Evolutionary conservation across 1,140 invertebrate genomes (phyloP), one percentile per base, ranked within the genome.

Genomic region (Akabosia matsudoensis): DNA sequence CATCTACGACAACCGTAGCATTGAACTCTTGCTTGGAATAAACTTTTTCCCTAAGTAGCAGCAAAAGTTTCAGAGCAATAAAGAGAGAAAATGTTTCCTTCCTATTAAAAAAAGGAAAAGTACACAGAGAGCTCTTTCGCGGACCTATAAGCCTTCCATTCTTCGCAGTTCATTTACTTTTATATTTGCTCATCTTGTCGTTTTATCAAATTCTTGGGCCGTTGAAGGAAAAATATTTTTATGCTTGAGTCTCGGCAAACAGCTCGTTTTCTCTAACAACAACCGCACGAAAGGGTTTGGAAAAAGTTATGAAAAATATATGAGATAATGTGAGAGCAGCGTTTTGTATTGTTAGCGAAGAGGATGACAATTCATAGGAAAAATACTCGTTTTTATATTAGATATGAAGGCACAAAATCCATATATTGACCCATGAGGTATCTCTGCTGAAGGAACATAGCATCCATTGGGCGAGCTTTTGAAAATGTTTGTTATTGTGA

Each of bases 341-440:
- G 1, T 31, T 16, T 56, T 24, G 10, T 22, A 56, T 56, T 56
- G 7, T 10, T 30, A 67, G 22, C 2, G 61, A 30, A 7, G 7
- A 67, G 4, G 22, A 30, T 67, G 28, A 67, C 26, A 30, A 67
- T 30, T 22, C 31, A 28, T 67, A 10, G 7, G n/a, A n/a, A n/a
- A n/a, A 30, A 28, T 28, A 13, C 22, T 30, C 10, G 7, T 67
- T 30, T 31, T 7, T 61, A 7, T 14, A 67, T 4, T 13, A 30
- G 28, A 10, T 7, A 67, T 2, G 14, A 31, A 67, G 22, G 26
- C 31, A 30, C 61, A 67, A 67, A 67, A 67, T 67, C 61, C 22
- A 67, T 67, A 67, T 67, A 67, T 67, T 67, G 61, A 67, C 61
- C 61, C 26, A 67, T 67, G 61, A n/a, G n/a, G n/a, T n/a, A n/a